Base-by-base conservation (phyloP, 2,888 invertebrate species). In the Gryllus longicercus region DNA sequence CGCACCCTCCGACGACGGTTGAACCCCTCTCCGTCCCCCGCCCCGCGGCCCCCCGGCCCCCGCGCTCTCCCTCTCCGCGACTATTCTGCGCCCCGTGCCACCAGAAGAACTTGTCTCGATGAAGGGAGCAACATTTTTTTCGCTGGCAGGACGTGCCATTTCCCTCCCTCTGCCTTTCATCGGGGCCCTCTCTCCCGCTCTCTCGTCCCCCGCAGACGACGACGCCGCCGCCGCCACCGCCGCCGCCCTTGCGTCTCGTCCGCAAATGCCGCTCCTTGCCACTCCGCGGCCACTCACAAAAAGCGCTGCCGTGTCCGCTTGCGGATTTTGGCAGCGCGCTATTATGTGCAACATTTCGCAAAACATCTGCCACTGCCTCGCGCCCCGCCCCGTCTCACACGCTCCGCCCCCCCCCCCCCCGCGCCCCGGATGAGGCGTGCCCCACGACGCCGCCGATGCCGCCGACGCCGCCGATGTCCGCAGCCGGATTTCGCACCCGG, bases 71-170 rank as follows among this genome's bases (percentile, higher is more conserved):
- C n/a, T 63, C 63, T n/a, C 63, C 63, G 16, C 16, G 63, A 63
- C 63, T 63, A 63, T 63, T 63, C 63, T 63, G 63, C 63, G n/a
- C 63, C 63, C 63, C 16, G 63, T 11, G 14, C 63, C 63, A 63
- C 63, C 63, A 63, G 63, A 63, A 63, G 63, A 63, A 63, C 63
- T 63, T 63, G 63, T 63, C 63, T 63, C 63, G 63, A 63, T 63
- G 63, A 63, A 63, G 63, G 63, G 63, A 63, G 63, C 63, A 63
- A 63, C 63, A 18, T 63, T 63, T 63, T 63, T 63, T 63, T 63
- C 63, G n/a, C 63, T 63, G 16, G 63, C 16, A 63, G 63, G 63
- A 63, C 63, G 63, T 63, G 63, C 63, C 63, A 63, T 63, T 63
- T 63, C 63, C 63, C 63, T 63, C 63, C 63, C 63, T n/a, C 63